These are phyloP conservation scores for Macroramphosus scolopax DNA, from an alignment of 2,797 vertebrate species.

Conservation along the genomic window DNA sequence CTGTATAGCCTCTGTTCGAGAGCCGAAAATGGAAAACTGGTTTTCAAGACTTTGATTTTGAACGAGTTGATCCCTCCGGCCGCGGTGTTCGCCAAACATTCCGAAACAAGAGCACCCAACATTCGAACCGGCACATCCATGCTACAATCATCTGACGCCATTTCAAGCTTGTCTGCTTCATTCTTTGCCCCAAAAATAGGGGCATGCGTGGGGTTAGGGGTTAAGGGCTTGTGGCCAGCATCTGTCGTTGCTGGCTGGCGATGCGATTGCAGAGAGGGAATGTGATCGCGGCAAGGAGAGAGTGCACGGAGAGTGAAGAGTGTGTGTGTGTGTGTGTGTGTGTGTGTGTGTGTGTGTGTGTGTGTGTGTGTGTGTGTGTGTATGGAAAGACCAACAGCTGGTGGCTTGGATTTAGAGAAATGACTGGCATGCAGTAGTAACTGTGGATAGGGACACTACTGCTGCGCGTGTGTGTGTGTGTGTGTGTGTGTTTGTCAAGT, in stretches of 20 bases:
- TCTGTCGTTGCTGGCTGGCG: conserved; percentile 89
- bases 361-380: conserved; percentile 69
- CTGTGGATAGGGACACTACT: conserved; percentile 48
- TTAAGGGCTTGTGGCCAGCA: conserved; percentile 77
- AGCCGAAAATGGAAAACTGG: conserved; percentile 16
- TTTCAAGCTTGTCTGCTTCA: conserved; percentile 66
- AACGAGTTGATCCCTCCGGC: conserved; percentile 1
- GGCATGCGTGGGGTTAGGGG: conserved; percentile 70
- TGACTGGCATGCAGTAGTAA: conserved; percentile 82
- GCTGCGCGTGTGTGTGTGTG: conserved; percentile 34
- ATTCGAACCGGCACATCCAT: conserved; percentile 23
- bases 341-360: too few relatives aligned
- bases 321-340: conserved; percentile 26
- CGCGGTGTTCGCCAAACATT: conserved; percentile 2
- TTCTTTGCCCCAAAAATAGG: conserved; percentile 75
- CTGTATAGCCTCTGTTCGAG: not conserved
- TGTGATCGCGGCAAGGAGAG: conserved; percentile 71
- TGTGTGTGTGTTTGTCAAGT: conserved; percentile 20
- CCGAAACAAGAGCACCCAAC: conserved; percentile 5
- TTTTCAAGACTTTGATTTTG: conserved; percentile 2
- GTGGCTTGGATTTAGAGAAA: conserved; percentile 85
- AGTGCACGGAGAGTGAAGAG: conserved; percentile 47
- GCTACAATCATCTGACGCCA: conserved; percentile 56
- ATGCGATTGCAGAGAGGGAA: conserved; percentile 81
- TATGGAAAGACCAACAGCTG: conserved; percentile 92